These are phyloP conservation scores for Gobio occitaniae DNA, from an alignment of 2,797 vertebrate genomes.

Conservation along the genomic window DNA sequence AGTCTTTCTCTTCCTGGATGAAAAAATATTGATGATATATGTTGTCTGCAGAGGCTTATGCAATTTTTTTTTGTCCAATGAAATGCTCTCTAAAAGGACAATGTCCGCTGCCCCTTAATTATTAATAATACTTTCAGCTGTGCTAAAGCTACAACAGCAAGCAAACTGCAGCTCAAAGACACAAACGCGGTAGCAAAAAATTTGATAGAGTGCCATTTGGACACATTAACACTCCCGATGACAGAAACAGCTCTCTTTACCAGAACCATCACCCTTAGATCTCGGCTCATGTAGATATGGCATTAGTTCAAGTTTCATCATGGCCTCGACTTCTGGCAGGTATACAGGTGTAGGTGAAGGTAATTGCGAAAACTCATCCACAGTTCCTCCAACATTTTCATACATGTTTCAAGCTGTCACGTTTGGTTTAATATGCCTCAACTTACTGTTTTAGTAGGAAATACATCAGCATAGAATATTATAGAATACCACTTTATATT, in stretches of 20 bases:
- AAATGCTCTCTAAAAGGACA: neutral
- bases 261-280: neutral
- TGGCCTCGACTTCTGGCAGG: neutral
- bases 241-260: neutral
- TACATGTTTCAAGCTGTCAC: neutral
- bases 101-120: neutral
- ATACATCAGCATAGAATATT: neutral
- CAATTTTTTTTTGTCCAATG: neutral
- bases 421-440: neutral
- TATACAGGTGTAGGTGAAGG: neutral
- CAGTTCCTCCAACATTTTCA: neutral
- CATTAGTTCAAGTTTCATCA: conserved; percentile 1
- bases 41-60: neutral
- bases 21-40: neutral
- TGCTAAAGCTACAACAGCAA: neutral
- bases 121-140: neutral
- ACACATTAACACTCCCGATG: neutral
- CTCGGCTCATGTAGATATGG: conserved; percentile 16
- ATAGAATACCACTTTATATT: too few species aligned
- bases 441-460: neutral
- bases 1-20: neutral
- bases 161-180: neutral
- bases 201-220: conserved; percentile 19
- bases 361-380: neutral
- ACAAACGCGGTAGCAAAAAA: neutral